Conservation (phyloP, 2,888 invertebrate genomes). For the Lepidochrysops patricia region DNA sequence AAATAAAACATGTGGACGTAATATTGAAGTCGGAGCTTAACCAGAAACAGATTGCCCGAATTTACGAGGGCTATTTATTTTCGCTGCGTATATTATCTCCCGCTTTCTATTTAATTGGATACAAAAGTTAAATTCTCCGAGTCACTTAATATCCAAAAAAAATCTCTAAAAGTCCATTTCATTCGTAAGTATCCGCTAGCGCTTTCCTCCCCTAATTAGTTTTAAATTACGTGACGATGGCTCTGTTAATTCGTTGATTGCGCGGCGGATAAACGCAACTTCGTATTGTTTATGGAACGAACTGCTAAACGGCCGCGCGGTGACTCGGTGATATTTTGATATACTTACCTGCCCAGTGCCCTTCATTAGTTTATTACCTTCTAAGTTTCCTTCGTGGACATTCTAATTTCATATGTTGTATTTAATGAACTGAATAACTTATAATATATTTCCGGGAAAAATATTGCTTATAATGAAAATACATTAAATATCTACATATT, state of each 20-base stretch:
- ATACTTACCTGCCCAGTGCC: not conserved
- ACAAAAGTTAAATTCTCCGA: conserved; percentile 64
- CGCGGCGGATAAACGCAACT: conserved; percentile 30
- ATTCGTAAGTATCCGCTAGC: conserved; percentile 57
- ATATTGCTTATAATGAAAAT: too few relatives aligned
- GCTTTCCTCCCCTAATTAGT: conserved; percentile 69
- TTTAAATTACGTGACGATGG: conserved; percentile 67
- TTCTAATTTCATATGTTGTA: too few relatives aligned
- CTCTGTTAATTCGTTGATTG: conserved; percentile 61
- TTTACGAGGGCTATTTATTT: conserved; percentile 38
- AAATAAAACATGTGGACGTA: not conserved
- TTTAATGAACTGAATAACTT: too few relatives aligned
- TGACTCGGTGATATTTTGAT: not conserved
- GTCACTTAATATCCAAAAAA: conserved; percentile 54
- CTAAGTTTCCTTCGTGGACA: not conserved
- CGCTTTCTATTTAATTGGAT: conserved; percentile 69
- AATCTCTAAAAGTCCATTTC: conserved; percentile 65
- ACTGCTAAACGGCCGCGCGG: not conserved
- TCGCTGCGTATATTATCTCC: conserved; percentile 40
- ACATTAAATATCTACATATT: too few relatives aligned
- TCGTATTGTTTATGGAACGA: not conserved
- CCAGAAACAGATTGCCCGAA: conserved; percentile 39
- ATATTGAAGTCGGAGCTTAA: conserved; percentile 29
- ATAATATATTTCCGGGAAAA: too few relatives aligned
- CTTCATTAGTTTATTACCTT: not conserved